Percentiles rank a stretch among this genome's conserved stretches.
phyloP scores from a whole-genome alignment of 2,113 vertebrate species.

The Laticauda colubrina region DNA sequence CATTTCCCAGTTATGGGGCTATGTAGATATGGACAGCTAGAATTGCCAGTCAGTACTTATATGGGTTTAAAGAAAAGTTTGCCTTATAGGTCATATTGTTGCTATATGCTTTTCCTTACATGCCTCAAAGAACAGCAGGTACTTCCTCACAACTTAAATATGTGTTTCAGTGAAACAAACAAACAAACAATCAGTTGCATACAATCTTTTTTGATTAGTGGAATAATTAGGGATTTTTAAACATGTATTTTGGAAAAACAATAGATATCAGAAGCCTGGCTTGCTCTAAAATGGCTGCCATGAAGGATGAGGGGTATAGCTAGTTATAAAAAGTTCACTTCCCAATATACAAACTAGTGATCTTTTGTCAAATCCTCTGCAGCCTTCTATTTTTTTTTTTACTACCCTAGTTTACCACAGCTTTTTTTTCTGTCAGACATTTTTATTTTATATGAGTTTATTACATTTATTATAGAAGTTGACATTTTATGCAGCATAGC shows the following conservation, averaged over 20 bases:
- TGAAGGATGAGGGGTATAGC: background rate
- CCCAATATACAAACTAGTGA: background rate
- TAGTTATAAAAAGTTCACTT: background rate
- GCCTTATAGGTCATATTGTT: background rate
- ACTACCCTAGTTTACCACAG: background rate
- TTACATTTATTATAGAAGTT: background rate
- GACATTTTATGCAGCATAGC: background rate
- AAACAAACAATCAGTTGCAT: background rate
- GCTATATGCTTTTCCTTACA: background rate
- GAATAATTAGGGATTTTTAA: background rate
- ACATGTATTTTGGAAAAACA: background rate
- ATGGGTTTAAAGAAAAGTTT: background rate
- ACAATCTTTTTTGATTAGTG: background rate
- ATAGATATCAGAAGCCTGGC: background rate
- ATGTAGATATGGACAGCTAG: background rate
- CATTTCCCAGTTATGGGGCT: background rate
- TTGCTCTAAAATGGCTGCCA: background rate
- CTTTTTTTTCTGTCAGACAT: background rate
- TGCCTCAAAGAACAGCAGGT: background rate
- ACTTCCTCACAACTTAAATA: background rate
- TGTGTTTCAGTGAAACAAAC: background rate
- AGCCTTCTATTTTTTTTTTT: background rate
- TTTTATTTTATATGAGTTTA: background rate
- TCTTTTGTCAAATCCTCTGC: background rate
- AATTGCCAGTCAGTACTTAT: background rate